Evolutionary conservation across 2,113 vertebrate species (phyloP), one percentile per base, ranked within the genome.

Genomic region (Pseudorectes ferrugineus): DNA sequence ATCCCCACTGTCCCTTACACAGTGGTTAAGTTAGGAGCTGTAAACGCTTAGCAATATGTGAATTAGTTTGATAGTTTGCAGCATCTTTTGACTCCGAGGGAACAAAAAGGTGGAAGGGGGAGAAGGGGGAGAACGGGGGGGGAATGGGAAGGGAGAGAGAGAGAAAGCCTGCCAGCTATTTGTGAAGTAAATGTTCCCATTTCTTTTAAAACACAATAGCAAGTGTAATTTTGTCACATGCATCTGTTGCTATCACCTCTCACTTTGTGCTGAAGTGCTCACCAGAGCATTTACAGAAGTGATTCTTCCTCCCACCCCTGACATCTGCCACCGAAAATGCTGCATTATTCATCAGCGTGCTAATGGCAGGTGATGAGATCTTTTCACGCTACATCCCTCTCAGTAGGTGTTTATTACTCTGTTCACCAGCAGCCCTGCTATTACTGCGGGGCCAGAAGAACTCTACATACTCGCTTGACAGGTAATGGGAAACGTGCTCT

Each of bases 361-460:
- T 98, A 98, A 98, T 98, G 98, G 98, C 98, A 98, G 98, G 98
- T 98, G 98, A 98, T 98, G 98, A 98, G 98, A 98, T 98, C 98
- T 98, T 98, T 98, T 98, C 98, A 98, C 93, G 97, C 98, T 98
- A 98, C 98, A 98, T 97, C 98, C 98, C 98, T 98, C 97, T 98
- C 98, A 97, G 97, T 98, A 97, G 98, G 98, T 98, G 98, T 98
- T 98, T 98, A 98, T 98, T 98, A 97, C 98, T 98, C 98, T 98
- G 98, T 98, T 98, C 98, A 97, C 98, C 97, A 98, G 98, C 98
- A 98, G 98, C 98, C 94, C 97, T 98, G 98, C 98, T 98, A 98
- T 98, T 98, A 98, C 97, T 84, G 95, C 67, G 58, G 96, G 98
- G 97, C 98, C 97, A 98, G 98, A 98, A 98, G 98, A 98, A 98